Percentiles rank a stretch among this genome's conserved stretches.
Conservation (phyloP, 2,113 vertebrate genomes). For the Elaphurus davidianus region DNA sequence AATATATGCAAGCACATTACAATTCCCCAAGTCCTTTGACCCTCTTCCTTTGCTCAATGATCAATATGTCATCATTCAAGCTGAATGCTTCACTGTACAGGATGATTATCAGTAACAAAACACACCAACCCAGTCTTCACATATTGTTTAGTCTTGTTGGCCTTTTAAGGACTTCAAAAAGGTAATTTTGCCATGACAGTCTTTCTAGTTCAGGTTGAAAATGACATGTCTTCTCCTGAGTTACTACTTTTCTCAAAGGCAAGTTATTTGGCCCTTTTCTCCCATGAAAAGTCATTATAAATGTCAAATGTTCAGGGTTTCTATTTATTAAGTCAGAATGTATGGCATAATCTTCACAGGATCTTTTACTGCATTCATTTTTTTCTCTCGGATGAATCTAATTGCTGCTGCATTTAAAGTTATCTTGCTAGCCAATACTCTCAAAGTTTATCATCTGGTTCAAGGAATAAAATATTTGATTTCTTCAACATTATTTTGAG, state of each 20-base stretch:
- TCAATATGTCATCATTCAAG: not conserved
- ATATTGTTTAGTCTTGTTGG: not conserved
- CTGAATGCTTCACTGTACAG: not conserved
- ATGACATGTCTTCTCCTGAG: constrained; percentile 15
- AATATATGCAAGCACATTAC: not conserved
- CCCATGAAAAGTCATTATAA: constrained; percentile 31
- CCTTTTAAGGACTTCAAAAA: not conserved
- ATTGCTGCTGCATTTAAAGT: constrained; percentile 25
- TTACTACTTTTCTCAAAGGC: not conserved
- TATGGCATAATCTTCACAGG: constrained; percentile 1
- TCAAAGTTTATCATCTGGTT: constrained; percentile 30
- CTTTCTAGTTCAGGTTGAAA: constrained; percentile 36
- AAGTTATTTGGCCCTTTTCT: constrained; percentile 16
- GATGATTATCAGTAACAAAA: not conserved
- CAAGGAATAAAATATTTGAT: constrained; percentile 9
- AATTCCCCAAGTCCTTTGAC: not conserved
- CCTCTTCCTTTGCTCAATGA: not conserved
- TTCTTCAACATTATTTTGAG: not conserved
- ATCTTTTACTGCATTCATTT: not conserved
- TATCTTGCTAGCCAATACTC: not conserved
- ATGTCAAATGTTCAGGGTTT: constrained; percentile 32
- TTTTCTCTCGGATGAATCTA: not conserved
- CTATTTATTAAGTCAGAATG: constrained; percentile 42
- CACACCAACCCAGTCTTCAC: not conserved
- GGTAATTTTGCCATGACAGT: not conserved